Conservation (phyloP, 2,113 vertebrate genomes). For the Myotis brandtii region DNA sequence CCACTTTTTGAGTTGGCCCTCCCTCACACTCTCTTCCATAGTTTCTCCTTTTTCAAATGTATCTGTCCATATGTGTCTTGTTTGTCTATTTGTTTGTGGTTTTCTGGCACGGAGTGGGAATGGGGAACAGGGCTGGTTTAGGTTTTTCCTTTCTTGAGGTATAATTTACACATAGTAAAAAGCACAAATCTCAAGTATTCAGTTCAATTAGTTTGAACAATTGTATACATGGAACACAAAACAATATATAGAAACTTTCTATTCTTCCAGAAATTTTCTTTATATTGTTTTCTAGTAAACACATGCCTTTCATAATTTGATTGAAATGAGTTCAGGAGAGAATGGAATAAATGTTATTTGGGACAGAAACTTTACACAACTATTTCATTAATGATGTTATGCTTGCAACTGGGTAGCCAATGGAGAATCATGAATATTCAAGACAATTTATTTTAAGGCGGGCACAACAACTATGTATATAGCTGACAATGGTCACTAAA, state of each 20-base stretch:
- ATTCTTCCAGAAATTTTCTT: neutral
- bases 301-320: neutral
- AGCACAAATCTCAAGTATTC: neutral
- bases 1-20: neutral
- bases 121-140: neutral
- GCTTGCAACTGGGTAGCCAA: neutral
- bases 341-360: neutral
- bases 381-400: neutral
- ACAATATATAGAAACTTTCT: neutral
- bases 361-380: neutral
- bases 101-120: neutral
- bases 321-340: neutral
- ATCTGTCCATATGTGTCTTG: neutral
- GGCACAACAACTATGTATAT: neutral
- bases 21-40: neutral
- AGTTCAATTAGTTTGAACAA: neutral
- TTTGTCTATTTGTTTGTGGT: neutral
- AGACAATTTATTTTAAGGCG: neutral
- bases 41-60: neutral
- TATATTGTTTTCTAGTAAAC: neutral
- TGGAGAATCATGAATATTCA: neutral
- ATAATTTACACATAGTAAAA: neutral
- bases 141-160: neutral
- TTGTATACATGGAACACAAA: neutral
- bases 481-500: neutral